Evolutionary conservation across 2,888 invertebrate genomes (phyloP).

Genomic region (Conchocele bisecta): DNA sequence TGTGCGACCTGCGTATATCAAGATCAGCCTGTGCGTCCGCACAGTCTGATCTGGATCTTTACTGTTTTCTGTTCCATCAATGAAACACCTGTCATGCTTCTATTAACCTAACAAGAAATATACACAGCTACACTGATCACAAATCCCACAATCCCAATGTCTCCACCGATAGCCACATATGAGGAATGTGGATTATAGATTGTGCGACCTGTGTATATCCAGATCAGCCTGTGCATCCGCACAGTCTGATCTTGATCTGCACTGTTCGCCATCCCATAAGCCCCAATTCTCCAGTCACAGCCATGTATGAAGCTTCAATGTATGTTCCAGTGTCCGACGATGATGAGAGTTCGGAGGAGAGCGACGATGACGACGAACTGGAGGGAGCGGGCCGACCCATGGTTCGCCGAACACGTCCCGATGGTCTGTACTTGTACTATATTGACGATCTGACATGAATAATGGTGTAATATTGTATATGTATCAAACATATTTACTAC

Average conservation of each 20-base stretch:
- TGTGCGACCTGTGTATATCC: neutral
- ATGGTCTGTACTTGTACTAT: conserved; percentile 57
- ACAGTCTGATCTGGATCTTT: no score
- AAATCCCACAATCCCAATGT: no score
- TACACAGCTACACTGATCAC: no score
- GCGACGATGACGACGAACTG: conserved; percentile 60
- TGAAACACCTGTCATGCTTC: no score
- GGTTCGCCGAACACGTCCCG: conserved; percentile 68
- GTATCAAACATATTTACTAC: no score
- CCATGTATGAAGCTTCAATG: neutral
- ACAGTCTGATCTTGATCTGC: neutral
- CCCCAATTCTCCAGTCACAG: no score
- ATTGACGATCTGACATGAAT: neutral
- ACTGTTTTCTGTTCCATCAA: no score
- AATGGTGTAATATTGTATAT: neutral
- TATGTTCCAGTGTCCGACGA: conserved; percentile 39
- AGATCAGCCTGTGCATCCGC: neutral
- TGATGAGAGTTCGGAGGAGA: conserved; percentile 56
- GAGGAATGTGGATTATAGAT: no score
- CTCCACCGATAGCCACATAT: no score
- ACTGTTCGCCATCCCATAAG: neutral
- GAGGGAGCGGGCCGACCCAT: conserved; percentile 62
- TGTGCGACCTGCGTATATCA: no score
- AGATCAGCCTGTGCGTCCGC: no score
- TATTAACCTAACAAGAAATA: no score